phyloP scores from a whole-genome alignment of 2,797 vertebrate genomes.

The Synaphobranchus kaupii region DNA sequence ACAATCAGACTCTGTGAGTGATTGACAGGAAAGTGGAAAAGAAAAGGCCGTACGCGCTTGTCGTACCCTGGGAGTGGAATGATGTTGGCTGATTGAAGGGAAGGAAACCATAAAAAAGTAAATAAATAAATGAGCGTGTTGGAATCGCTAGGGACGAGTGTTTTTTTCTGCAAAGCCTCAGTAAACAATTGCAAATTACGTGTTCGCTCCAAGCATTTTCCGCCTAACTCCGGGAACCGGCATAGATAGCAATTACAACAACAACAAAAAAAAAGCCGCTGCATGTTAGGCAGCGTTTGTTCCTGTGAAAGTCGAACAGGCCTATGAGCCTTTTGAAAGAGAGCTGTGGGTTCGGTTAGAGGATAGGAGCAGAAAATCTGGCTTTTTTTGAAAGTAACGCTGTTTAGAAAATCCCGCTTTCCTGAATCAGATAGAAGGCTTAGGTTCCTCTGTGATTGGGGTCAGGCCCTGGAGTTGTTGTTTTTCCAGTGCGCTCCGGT shows the following conservation, averaged over 20 bases:
- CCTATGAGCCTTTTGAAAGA: neutral
- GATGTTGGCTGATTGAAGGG: conserved; percentile 5
- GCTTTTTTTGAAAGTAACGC: neutral
- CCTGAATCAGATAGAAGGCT: neutral
- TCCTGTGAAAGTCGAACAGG: neutral
- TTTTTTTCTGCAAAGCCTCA: neutral
- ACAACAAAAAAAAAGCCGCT: neutral
- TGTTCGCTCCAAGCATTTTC: neutral
- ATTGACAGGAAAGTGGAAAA: neutral
- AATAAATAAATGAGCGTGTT: neutral
- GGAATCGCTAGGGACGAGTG: neutral
- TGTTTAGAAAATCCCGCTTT: neutral
- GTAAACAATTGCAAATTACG: neutral
- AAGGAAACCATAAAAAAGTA: neutral
- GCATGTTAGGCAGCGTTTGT: neutral
- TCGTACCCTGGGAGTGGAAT: conserved; percentile 1
- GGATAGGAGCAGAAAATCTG: neutral
- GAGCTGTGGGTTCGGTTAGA: neutral
- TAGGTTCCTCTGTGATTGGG: neutral
- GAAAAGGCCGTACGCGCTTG: neutral
- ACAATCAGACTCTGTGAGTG: neutral
- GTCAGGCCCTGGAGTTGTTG: neutral
- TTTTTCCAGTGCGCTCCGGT: neutral
- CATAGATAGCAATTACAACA: neutral
- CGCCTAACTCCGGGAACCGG: neutral